Conservation (phyloP, 2,888 invertebrate species). For the Thelaira solivaga region DNA sequence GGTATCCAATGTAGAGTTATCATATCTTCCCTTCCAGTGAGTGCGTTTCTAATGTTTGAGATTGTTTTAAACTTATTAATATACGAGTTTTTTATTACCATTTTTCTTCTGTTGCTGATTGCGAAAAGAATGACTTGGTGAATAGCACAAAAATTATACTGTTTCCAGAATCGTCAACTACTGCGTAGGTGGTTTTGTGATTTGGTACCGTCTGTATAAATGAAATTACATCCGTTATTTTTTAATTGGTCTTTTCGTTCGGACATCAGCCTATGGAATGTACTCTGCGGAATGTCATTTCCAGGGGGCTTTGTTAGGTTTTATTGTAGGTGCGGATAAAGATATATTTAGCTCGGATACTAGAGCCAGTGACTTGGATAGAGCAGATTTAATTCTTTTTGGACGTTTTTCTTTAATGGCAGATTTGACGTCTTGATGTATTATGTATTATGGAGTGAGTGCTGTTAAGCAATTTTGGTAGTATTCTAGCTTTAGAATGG, state of each 20-base stretch:
- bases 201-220: neutral
- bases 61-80: too few species aligned
- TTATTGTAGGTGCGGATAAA: neutral
- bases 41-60: too few species aligned
- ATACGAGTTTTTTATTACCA: too few species aligned
- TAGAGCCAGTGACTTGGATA: neutral
- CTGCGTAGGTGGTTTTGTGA: neutral
- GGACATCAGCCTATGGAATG: neutral
- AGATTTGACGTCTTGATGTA: neutral
- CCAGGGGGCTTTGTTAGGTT: neutral
- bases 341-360: neutral
- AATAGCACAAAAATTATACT: too few species aligned
- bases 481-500: neutral
- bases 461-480: neutral
- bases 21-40: too few species aligned
- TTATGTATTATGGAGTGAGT: neutral
- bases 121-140: too few species aligned
- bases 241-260: neutral
- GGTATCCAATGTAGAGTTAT: too few species aligned
- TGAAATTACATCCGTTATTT: neutral
- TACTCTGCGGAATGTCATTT: neutral
- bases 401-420: neutral
- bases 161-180: neutral
- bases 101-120: too few species aligned
- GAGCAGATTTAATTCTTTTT: neutral